Percentiles rank a stretch among this genome's conserved stretches.
Conservation (phyloP, 2,113 vertebrate genomes). For the Dasyprocta punctata region DNA sequence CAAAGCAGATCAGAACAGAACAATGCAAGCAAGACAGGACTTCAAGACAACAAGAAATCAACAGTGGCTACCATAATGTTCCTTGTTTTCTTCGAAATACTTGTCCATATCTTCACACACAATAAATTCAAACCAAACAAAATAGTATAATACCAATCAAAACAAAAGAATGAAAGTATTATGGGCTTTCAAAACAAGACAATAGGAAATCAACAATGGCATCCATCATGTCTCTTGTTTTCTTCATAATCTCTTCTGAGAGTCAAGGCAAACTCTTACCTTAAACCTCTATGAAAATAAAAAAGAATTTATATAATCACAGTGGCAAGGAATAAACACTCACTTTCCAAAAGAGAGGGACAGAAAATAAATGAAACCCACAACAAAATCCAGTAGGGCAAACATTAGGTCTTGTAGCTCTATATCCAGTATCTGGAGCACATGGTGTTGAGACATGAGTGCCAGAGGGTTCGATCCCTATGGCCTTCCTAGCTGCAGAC, state of each 20-base stretch:
- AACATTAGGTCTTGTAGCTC: background rate
- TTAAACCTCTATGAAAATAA: background rate
- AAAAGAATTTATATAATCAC: background rate
- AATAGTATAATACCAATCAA: too few relatives aligned
- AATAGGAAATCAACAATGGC: too few relatives aligned
- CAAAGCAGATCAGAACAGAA: too few relatives aligned
- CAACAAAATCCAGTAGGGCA: background rate
- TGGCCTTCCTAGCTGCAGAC: background rate
- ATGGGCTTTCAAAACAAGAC: too few relatives aligned
- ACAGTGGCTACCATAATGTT: too few relatives aligned
- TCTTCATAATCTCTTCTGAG: background rate
- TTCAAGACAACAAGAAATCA: too few relatives aligned
- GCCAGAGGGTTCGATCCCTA: background rate
- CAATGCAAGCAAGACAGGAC: too few relatives aligned
- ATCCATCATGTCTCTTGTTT: too few relatives aligned
- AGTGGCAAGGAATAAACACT: background rate
- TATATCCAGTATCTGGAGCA: background rate
- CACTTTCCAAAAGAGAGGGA: background rate
- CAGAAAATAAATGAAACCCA: background rate
- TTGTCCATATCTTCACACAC: too few relatives aligned
- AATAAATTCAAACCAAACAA: too few relatives aligned
- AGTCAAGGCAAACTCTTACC: background rate
- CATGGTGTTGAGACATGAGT: background rate
- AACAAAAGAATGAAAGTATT: too few relatives aligned
- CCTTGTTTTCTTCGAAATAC: too few relatives aligned